Conservation (phyloP, 2,888 invertebrate genomes). For the Tetragnatha montana region DNA sequence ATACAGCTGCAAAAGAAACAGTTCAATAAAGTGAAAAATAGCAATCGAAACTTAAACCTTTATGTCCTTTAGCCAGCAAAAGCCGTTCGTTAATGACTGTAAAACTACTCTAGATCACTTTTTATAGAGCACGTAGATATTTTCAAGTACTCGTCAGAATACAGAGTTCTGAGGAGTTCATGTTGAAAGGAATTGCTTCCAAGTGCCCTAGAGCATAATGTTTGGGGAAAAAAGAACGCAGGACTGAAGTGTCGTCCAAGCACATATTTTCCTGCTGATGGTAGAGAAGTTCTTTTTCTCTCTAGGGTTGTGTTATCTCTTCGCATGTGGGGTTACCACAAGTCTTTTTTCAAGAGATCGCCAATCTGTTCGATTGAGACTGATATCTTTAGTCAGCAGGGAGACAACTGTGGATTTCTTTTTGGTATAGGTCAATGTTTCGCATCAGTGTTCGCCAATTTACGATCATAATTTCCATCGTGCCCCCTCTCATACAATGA, state of each 20-base stretch:
- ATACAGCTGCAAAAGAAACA: too few relatives aligned
- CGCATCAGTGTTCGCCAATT: too few relatives aligned
- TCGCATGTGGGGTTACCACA: conserved; percentile 3
- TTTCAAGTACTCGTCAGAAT: neutral
- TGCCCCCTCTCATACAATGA: too few relatives aligned
- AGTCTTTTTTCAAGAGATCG: neutral
- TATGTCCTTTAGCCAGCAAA: neutral
- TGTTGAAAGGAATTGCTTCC: neutral
- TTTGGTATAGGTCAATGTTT: too few relatives aligned
- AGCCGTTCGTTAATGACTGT: neutral
- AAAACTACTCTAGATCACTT: neutral
- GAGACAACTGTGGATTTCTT: too few relatives aligned
- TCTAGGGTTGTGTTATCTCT: neutral
- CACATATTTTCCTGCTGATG: conserved; percentile 11
- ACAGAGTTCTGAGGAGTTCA: neutral
- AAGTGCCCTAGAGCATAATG: neutral
- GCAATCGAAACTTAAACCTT: neutral
- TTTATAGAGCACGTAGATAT: neutral
- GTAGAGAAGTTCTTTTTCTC: neutral
- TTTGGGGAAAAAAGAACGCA: neutral
- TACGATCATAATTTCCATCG: too few relatives aligned
- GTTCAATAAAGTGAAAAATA: too few relatives aligned
- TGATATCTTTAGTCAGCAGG: too few relatives aligned
- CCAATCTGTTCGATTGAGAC: neutral
- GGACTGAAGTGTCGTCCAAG: conserved; percentile 10